Evolutionary conservation across 2,888 invertebrate genomes (phyloP).

Genomic region (Petrolisthes manimaculis): DNA sequence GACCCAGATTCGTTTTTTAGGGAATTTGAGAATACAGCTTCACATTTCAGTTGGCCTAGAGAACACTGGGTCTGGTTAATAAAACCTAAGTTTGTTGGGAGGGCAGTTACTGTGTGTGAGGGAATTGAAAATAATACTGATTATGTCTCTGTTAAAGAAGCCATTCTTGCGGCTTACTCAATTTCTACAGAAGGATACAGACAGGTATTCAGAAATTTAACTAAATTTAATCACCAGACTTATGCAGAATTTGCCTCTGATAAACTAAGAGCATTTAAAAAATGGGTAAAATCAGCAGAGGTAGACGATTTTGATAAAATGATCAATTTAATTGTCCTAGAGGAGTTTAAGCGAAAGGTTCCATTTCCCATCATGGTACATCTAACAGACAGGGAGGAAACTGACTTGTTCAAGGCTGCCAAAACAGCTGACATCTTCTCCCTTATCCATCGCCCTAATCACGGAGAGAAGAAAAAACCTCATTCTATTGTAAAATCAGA

Average conservation of each 20-base stretch:
- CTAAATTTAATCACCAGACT: constrained; percentile 12
- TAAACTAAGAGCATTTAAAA: not conserved
- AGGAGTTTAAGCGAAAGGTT: constrained; percentile 26
- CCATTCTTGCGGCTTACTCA: not conserved
- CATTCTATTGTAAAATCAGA: constrained; percentile 6
- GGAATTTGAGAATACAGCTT: constrained; percentile 17
- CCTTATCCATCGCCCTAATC: constrained; percentile 28
- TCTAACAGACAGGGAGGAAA: constrained; percentile 18
- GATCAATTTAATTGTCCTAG: constrained; percentile 6
- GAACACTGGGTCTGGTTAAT: constrained; percentile 31
- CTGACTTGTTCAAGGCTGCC: constrained; percentile 17
- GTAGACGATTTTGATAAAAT: constrained; percentile 23
- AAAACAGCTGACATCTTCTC: constrained; percentile 11
- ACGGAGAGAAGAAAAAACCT: not conserved
- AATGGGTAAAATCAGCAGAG: not conserved
- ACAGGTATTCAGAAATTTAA: not conserved
- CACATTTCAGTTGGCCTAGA: constrained; percentile 5
- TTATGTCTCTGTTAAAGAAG: constrained; percentile 8
- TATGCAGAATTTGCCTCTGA: constrained; percentile 23
- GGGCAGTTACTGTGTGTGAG: constrained; percentile 23
- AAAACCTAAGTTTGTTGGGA: constrained; percentile 16
- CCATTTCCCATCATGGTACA: constrained; percentile 17
- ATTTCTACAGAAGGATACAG: constrained; percentile 26
- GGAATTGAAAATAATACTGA: not conserved
- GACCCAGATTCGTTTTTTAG: constrained; percentile 10